Evolutionary conservation across 1,140 invertebrate species (phyloP), one percentile per base, ranked within the genome.

Genomic region (Bombus superbus): DNA sequence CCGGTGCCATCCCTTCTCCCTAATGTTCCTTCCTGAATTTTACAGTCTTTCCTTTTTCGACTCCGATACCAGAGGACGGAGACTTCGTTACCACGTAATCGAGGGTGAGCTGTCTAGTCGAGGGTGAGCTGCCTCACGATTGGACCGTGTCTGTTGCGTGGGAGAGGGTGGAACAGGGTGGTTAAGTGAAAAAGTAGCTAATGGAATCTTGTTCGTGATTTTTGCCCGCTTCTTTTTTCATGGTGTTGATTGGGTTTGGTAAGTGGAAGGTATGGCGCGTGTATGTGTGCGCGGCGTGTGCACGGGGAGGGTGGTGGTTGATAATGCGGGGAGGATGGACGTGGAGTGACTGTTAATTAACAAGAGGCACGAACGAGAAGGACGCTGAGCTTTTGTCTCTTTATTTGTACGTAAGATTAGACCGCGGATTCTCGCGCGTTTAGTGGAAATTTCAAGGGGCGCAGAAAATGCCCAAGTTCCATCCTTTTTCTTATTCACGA

Each of bases 11-110:
- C 82, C 90, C 75, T 68, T 85, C 81, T 35, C 81, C 83, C 87
- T 89, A 89, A 89, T 89, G 79, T 86, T 87, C 85, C 85, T 90
- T 91, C 84, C 84, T 87, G 89, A 83, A 89, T 91, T 90, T 90
- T 90, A 87, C 88, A 90, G 75, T 83, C 83, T 71, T 86, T 86
- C 79, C 85, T 89, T 74, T 71, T 42, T 69, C 86, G 59, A 64
- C 47, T 64, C 38, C 53, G 32, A 28, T 79, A 81, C 69, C 69
- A 69, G 77, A 62, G 13, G n/a, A 18, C 44, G 0, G 40, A 28
- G 81, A 83, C 72, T 75, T 66, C 72, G 71, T 75, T 38, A 44
- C 68, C 32, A 22, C 35, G 42, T 32, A 66, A 68, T 42, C 38
- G 64, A 69, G 35, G 78, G 78, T 80, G 78, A 80, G 42, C 13